Evolutionary conservation across 1,140 invertebrate genomes (phyloP).

Genomic region (Caenorhabditis brenneri): DNA sequence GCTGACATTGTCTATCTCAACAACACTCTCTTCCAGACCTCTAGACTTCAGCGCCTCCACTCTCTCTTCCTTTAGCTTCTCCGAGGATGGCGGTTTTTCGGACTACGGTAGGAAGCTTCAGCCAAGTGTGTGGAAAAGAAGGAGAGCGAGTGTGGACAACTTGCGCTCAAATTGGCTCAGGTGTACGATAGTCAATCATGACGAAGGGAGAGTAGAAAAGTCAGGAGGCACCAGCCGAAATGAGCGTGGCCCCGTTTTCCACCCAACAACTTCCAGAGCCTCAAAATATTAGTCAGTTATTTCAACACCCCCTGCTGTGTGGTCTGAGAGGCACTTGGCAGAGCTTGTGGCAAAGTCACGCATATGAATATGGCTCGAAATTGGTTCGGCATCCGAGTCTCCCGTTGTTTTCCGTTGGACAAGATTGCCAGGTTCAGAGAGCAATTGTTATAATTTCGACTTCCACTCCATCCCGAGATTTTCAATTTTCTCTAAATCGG

Average conservation of each 20-base stretch:
- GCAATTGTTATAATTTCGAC: background rate
- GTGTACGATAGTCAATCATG: slow-evolving; percentile 40
- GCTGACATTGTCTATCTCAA: background rate
- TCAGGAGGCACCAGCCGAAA: slow-evolving; percentile 7
- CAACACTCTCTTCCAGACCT: background rate
- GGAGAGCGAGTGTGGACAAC: background rate
- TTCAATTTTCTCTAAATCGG: no score
- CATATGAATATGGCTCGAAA: slow-evolving; percentile 26
- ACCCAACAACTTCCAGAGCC: slow-evolving; percentile 2
- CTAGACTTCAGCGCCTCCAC: background rate
- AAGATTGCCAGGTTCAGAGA: background rate
- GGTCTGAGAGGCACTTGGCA: slow-evolving; percentile 35
- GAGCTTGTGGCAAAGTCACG: slow-evolving; percentile 25
- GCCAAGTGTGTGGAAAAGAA: background rate
- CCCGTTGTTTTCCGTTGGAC: slow-evolving; percentile 20
- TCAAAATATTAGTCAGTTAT: slow-evolving; percentile 36
- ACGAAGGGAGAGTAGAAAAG: background rate
- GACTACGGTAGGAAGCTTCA: slow-evolving; percentile 39
- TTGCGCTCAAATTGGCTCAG: slow-evolving; percentile 36
- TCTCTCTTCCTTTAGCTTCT: background rate
- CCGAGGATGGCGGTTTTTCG: background rate
- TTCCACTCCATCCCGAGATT: background rate
- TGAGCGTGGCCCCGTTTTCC: background rate
- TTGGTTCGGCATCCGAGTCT: background rate
- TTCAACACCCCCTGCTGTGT: slow-evolving; percentile 11